These are phyloP conservation scores for Pseudomyrmex cubaensis DNA, from an alignment of 1,140 invertebrate genomes.

Conservation along the genomic window DNA sequence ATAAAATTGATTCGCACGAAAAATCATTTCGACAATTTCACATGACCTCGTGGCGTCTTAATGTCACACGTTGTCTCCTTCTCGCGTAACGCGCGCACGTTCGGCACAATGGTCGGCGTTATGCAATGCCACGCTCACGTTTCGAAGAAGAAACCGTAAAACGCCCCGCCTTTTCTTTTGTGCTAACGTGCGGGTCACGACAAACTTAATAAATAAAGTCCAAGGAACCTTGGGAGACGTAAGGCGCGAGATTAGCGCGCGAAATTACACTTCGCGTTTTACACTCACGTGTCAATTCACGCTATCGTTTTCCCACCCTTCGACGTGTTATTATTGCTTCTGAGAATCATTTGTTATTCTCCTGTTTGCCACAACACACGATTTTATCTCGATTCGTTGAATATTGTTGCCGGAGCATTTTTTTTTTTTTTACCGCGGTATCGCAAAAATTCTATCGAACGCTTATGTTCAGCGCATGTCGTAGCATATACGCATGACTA, in stretches of 20 bases:
- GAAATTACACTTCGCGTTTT: slow-evolving; percentile 5
- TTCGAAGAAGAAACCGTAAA: slow-evolving; percentile 60
- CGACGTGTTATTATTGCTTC: background rate
- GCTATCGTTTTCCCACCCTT: background rate
- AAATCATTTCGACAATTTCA: slow-evolving; percentile 8
- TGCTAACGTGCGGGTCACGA: slow-evolving; percentile 35
- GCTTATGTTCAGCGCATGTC: background rate
- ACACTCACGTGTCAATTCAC: background rate
- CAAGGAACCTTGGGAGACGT: slow-evolving; percentile 13
- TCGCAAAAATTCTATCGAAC: background rate
- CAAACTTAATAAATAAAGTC: slow-evolving; percentile 34
- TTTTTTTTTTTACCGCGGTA: background rate
- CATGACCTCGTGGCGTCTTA: background rate
- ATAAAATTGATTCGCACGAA: background rate
- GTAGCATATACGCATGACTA: background rate
- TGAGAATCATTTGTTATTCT: background rate
- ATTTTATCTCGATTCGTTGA: background rate
- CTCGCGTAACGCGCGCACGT: background rate
- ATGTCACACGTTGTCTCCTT: slow-evolving; percentile 24
- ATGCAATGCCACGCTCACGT: slow-evolving; percentile 32
- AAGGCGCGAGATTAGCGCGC: slow-evolving; percentile 22
- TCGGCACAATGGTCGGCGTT: slow-evolving; percentile 27
- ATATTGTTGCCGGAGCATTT: background rate
- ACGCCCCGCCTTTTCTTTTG: slow-evolving; percentile 43
- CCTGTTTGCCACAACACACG: background rate